These are phyloP conservation scores for Monoplex corrugatus DNA, from an alignment of 2,888 invertebrate species.

Conservation along the genomic window DNA sequence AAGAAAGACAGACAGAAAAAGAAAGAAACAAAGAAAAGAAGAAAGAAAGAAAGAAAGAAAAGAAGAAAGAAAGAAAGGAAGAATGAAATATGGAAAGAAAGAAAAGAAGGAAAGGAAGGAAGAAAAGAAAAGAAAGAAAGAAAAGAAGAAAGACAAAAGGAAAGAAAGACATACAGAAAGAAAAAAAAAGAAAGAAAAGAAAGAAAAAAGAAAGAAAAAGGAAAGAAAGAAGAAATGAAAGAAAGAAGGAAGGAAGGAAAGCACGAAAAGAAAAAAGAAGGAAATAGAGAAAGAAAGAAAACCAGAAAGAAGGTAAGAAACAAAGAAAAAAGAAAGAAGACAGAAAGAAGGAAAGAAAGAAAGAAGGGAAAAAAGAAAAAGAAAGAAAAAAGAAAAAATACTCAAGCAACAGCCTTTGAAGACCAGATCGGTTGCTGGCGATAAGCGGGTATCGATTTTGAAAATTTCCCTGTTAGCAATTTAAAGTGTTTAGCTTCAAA, in stretches of 20 bases:
- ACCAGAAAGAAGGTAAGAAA: background rate
- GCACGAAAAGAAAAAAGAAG: background rate
- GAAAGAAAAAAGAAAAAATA: no score
- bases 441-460: no score
- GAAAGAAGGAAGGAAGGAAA: background rate
- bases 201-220: background rate
- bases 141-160: background rate
- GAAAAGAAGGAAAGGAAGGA: background rate
- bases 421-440: no score
- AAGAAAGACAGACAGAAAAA: background rate
- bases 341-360: background rate
- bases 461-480: no score
- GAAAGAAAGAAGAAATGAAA: background rate
- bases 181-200: background rate
- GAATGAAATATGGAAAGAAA: background rate
- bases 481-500: no score
- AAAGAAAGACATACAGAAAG: background rate
- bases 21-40: background rate
- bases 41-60: background rate
- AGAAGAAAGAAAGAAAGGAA: background rate
- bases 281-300: background rate
- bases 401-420: no score
- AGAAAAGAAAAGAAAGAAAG: background rate
- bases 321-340: background rate
- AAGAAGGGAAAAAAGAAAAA: no score